Evolutionary conservation across 2,797 vertebrate species (phyloP).

Genomic region (Gouania willdenowi): DNA sequence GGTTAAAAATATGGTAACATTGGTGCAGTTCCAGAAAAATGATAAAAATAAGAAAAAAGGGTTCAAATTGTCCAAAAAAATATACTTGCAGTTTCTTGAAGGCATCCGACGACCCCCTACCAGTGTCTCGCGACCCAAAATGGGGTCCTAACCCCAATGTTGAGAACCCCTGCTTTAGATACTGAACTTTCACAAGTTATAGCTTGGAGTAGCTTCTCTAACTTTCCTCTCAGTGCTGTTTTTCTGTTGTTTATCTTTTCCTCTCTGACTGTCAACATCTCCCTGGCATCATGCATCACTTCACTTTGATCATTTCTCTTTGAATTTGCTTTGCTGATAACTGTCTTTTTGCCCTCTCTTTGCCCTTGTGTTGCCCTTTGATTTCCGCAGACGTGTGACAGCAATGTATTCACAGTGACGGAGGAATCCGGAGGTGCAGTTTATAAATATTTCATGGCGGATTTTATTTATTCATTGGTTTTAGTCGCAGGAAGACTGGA

Average conservation of each 20-base stretch:
- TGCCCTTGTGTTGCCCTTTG: constrained; percentile 29
- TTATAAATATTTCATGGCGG: constrained; percentile 64
- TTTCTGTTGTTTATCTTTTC: neutral
- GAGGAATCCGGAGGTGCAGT: constrained; percentile 42
- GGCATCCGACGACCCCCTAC: too few relatives aligned
- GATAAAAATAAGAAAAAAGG: too few relatives aligned
- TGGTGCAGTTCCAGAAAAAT: too few relatives aligned
- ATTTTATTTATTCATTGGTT: constrained; percentile 46
- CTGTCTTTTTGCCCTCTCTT: neutral
- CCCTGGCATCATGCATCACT: constrained; percentile 2
- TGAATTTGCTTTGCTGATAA: constrained; percentile 3
- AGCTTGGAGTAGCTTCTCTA: constrained; percentile 12
- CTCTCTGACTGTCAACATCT: constrained; percentile 4
- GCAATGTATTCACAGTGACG: constrained; percentile 46
- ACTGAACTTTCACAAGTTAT: too few relatives aligned
- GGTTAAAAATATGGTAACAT: too few relatives aligned
- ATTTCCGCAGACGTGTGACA: constrained; percentile 29
- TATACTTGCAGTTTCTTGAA: too few relatives aligned
- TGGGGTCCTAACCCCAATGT: too few relatives aligned
- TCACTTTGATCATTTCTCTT: constrained; percentile 11
- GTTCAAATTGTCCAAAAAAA: too few relatives aligned
- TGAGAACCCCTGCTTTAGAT: too few relatives aligned
- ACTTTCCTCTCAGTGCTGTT: neutral
- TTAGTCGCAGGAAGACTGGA: constrained; percentile 38
- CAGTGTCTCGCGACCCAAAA: too few relatives aligned